Conservation (phyloP, 2,113 vertebrate genomes). For the Malurus alboscapulatus region DNA sequence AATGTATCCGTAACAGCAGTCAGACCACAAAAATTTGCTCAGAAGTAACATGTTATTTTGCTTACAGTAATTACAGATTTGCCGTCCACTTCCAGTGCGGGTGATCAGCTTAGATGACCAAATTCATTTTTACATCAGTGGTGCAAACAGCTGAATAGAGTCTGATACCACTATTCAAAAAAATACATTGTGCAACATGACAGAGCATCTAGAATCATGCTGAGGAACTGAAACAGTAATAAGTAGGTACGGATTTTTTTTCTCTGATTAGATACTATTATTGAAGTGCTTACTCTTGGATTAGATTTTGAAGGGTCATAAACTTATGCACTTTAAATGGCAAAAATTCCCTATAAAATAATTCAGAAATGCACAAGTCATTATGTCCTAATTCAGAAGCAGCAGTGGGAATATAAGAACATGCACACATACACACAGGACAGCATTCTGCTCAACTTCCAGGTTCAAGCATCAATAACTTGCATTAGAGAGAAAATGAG, state of each 20-base stretch:
- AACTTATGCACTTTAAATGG: not conserved
- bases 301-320: not conserved
- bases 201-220: not conserved
- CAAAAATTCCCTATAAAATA: not conserved
- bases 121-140: not conserved
- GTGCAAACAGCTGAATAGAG: not conserved
- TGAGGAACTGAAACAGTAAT: not conserved
- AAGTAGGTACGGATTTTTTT: not conserved
- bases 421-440: not conserved
- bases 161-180: not conserved
- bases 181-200: not conserved
- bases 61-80: not conserved
- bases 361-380: not conserved
- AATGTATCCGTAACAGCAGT: not conserved
- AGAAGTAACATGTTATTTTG: not conserved
- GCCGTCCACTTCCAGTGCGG: not conserved
- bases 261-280: not conserved
- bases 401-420: not conserved
- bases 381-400: not conserved
- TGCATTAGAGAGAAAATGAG: constrained; percentile 30
- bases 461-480: constrained; percentile 1
- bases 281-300: not conserved
- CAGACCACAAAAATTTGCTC: not conserved
- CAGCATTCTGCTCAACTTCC: constrained; percentile 41
- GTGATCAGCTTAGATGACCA: not conserved